Evolutionary conservation across 2,113 vertebrate genomes (phyloP).

Genomic region (Syrrhaptes paradoxus): DNA sequence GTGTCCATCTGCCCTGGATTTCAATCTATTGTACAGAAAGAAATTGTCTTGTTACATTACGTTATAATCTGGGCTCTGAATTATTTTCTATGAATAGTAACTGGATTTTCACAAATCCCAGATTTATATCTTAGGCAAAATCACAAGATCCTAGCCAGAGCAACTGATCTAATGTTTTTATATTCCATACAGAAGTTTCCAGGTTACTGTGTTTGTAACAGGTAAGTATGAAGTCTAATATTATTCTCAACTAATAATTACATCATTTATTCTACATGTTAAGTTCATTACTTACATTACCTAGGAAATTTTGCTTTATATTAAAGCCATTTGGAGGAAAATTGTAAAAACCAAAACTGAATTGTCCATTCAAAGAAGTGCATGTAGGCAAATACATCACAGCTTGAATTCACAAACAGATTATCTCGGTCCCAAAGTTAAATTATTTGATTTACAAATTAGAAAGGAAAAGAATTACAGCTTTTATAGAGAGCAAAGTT

Average conservation of each 20-base stretch:
- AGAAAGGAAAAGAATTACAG: neutral
- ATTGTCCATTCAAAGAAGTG: neutral
- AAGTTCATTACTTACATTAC: neutral
- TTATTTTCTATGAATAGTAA: neutral
- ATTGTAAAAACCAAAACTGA: neutral
- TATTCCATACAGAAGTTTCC: neutral
- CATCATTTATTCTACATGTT: neutral
- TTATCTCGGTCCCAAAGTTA: neutral
- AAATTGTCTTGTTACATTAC: neutral
- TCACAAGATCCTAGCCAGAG: neutral
- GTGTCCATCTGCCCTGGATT: neutral
- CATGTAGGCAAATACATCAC: neutral
- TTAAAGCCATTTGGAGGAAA: neutral
- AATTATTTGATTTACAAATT: neutral
- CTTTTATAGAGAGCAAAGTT: neutral
- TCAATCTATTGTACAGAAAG: neutral
- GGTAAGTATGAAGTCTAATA: neutral
- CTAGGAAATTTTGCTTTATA: neutral
- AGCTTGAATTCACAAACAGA: neutral
- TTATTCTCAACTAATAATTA: neutral
- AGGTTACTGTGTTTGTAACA: neutral
- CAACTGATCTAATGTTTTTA: neutral
- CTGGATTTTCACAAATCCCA: neutral
- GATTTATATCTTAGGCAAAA: neutral
- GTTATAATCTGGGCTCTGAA: neutral